Conservation (phyloP, 2,113 vertebrate species). For the Axis porcinus region DNA sequence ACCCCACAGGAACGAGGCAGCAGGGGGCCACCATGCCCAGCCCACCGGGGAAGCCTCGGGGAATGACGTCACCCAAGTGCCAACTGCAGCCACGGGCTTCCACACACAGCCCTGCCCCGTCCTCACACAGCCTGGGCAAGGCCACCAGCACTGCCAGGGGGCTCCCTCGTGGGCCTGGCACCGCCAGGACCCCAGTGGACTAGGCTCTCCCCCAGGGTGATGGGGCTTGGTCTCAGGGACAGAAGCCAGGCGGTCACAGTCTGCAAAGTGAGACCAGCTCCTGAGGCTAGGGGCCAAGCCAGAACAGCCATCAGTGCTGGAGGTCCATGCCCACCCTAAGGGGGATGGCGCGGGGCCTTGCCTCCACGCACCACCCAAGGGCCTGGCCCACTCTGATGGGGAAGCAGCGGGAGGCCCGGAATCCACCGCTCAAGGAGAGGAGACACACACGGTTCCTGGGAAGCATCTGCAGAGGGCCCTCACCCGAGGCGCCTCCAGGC, state of each 20-base stretch:
- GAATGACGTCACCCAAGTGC: background rate
- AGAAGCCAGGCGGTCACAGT: background rate
- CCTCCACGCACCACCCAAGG: fast-evolving
- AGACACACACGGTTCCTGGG: background rate
- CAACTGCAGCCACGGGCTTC: fast-evolving
- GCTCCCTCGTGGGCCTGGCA: fast-evolving
- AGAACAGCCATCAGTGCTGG: fast-evolving
- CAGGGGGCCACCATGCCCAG: background rate
- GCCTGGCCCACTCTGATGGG: background rate
- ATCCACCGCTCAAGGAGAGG: background rate
- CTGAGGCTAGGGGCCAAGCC: no score
- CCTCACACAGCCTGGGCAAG: fast-evolving
- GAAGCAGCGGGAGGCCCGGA: background rate
- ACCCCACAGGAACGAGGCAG: no score
- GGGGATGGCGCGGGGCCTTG: fast-evolving
- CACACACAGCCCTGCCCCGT: background rate
- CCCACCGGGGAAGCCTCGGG: fast-evolving
- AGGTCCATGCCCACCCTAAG: background rate
- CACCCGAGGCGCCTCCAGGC: background rate
- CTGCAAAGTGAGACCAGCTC: background rate
- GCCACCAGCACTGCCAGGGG: fast-evolving
- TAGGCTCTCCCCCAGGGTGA: background rate
- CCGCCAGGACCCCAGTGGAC: no score
- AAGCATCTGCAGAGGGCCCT: background rate
- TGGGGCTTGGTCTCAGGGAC: background rate